Percentiles rank a stretch among this genome's conserved stretches.
Conservation (phyloP, 2,797 vertebrate species). For the Myotis daubentonii region DNA sequence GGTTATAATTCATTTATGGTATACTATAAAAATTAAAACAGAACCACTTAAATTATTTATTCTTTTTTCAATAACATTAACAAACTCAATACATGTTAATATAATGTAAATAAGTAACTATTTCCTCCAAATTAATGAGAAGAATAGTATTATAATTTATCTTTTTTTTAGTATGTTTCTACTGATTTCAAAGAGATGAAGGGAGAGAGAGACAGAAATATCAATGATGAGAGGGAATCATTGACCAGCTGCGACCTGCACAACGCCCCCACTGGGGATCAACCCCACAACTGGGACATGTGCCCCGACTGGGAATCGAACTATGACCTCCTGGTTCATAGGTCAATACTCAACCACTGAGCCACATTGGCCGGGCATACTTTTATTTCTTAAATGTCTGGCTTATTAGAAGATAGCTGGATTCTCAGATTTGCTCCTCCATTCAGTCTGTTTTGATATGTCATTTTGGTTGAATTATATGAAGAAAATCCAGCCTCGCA, state of each 20-base stretch:
- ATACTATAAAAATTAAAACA: constrained; percentile 37
- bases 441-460: neutral
- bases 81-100: neutral
- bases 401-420: neutral
- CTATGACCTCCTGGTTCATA: no score
- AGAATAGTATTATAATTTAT: neutral
- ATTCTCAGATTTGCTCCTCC: neutral
- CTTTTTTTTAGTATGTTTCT: neutral
- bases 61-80: constrained; percentile 33
- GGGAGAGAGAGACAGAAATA: no score
- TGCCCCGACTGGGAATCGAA: no score
- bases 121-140: neutral
- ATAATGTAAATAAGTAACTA: neutral
- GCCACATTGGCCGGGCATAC: no score
- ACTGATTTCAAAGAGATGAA: no score
- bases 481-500: neutral
- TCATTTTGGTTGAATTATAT: constrained; percentile 33
- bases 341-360: no score
- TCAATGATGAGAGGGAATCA: no score
- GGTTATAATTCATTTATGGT: neutral
- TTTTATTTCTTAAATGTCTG: neutral
- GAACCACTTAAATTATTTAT: constrained; percentile 29
- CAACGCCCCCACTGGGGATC: no score
- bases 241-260: no score
- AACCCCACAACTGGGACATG: no score